Percentiles rank a stretch among this genome's conserved stretches.
These are phyloP conservation scores for Dipodomys ordii DNA, from an alignment of 2,113 vertebrate genomes.

Conservation along the genomic window DNA sequence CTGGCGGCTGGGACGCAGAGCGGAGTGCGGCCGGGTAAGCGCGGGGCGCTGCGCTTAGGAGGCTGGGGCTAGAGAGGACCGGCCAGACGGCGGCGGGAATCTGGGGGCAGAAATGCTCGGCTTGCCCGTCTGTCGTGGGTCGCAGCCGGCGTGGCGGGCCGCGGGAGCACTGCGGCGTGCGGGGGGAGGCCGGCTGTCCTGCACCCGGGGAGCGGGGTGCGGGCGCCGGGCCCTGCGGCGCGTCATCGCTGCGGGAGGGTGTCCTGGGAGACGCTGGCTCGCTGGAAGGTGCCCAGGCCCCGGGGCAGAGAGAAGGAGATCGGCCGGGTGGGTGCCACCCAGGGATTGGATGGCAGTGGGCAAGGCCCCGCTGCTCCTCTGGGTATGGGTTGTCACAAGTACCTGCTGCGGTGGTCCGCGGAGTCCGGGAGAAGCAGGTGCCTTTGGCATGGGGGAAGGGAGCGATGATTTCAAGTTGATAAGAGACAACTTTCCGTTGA, in stretches of 20 bases:
- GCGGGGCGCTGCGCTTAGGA: too few species aligned
- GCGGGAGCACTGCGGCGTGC: conserved; percentile 4
- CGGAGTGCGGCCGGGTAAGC: too few species aligned
- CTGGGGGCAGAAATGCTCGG: background rate
- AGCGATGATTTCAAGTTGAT: background rate
- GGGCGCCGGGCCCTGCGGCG: background rate
- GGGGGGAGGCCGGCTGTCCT: background rate
- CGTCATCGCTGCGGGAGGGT: background rate
- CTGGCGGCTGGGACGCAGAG: background rate
- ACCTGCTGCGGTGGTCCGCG: background rate
- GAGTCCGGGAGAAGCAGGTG: background rate
- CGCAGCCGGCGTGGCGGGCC: background rate
- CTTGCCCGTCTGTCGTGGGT: background rate
- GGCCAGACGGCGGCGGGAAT: background rate
- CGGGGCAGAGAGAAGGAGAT: too few species aligned
- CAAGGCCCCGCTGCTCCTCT: too few species aligned
- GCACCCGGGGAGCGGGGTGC: background rate
- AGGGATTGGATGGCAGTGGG: background rate
- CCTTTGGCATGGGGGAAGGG: background rate
- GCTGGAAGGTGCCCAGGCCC: too few species aligned
- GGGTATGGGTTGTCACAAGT: too few species aligned
- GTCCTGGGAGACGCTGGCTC: background rate
- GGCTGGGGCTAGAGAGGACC: too few species aligned
- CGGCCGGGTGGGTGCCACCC: background rate
- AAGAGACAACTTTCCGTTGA: background rate